These are phyloP conservation scores for Palloptera scutellata DNA, from an alignment of 2,888 invertebrate genomes.

Conservation along the genomic window DNA sequence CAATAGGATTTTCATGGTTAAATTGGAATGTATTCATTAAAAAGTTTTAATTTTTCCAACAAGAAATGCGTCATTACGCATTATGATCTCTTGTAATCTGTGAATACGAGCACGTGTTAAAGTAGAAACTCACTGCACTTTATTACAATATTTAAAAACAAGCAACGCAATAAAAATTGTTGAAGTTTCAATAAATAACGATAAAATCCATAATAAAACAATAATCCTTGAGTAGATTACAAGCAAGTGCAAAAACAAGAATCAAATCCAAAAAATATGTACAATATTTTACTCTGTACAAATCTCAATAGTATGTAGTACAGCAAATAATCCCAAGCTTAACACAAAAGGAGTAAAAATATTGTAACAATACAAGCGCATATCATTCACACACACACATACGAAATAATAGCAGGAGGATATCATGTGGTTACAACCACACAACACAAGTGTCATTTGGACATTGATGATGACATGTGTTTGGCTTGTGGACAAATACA, in stretches of 20 bases:
- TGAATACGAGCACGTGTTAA: no score
- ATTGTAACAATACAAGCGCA: background rate
- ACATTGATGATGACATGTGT: conserved; percentile 25
- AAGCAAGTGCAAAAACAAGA: background rate
- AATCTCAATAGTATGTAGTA: background rate
- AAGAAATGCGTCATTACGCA: no score
- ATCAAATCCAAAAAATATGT: background rate
- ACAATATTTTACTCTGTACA: background rate
- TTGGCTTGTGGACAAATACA: conserved; percentile 19
- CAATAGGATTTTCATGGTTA: no score
- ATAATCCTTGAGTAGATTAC: conserved; percentile 17
- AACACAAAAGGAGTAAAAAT: background rate
- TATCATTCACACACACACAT: background rate
- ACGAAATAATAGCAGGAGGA: no score
- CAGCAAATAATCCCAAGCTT: background rate
- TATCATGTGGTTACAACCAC: background rate
- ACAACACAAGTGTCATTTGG: conserved; percentile 8
- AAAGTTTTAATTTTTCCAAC: no score
- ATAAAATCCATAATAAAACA: background rate
- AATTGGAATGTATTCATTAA: no score
- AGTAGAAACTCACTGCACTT: no score
- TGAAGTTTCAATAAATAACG: no score
- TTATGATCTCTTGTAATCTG: no score
- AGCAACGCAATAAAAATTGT: no score
- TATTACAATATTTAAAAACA: no score